phyloP scores from a whole-genome alignment of 2,797 vertebrate species.

The Hydrolagus colliei region DNA sequence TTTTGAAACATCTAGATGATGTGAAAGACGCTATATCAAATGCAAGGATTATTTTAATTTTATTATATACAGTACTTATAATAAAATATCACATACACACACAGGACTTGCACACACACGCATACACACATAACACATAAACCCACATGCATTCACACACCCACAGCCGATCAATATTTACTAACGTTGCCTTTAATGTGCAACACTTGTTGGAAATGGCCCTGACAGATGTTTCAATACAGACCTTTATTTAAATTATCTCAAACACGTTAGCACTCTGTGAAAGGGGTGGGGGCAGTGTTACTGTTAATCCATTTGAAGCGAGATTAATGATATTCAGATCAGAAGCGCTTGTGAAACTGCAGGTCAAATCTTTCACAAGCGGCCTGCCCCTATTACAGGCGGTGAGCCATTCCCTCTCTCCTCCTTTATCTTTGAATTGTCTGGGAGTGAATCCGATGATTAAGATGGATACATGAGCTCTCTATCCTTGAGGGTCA shows the following conservation, averaged over 20 bases:
- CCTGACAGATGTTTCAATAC: background rate
- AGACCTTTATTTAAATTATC: background rate
- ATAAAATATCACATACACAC: too few relatives aligned
- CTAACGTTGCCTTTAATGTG: background rate
- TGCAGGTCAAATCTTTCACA: background rate
- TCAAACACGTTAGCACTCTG: background rate
- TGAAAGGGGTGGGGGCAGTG: background rate
- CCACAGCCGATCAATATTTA: background rate
- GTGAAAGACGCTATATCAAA: too few relatives aligned
- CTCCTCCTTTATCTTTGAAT: slow-evolving; percentile 18
- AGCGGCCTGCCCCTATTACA: background rate
- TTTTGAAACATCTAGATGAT: too few relatives aligned
- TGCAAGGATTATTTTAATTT: too few relatives aligned
- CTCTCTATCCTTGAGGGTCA: background rate
- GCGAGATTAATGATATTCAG: slow-evolving; percentile 18
- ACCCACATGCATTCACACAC: too few relatives aligned
- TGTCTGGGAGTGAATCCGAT: background rate
- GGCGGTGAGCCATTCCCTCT: background rate
- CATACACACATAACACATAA: too few relatives aligned
- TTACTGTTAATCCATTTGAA: too few relatives aligned
- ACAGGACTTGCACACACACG: too few relatives aligned
- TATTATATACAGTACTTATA: too few relatives aligned
- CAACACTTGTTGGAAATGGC: background rate
- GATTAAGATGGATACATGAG: background rate
- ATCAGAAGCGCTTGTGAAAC: background rate